phyloP scores from a whole-genome alignment of 2,113 vertebrate genomes.

The Hydropotes inermis region DNA sequence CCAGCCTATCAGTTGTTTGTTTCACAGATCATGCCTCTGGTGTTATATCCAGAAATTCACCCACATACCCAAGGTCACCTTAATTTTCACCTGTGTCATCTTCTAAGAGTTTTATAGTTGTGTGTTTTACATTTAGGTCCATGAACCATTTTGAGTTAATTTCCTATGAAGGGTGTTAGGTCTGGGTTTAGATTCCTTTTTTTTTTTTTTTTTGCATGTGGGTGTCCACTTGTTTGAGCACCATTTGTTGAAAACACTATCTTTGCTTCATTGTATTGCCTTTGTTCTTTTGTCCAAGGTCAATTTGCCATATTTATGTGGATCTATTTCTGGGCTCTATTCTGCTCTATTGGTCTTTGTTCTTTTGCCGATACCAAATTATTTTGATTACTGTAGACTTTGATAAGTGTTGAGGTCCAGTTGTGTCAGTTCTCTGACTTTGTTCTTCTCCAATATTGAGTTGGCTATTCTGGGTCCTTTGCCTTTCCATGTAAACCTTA shows the following conservation, averaged over 20 bases:
- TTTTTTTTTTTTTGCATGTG: neutral
- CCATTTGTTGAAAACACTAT: neutral
- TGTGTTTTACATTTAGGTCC: neutral
- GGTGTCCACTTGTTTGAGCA: neutral
- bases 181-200: neutral
- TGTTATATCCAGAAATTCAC: neutral
- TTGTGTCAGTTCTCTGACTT: neutral
- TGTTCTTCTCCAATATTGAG: neutral
- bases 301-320: neutral
- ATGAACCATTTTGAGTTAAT: neutral
- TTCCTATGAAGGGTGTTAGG: neutral
- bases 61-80: neutral
- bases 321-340: neutral
- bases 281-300: neutral
- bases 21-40: neutral
- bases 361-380: neutral
- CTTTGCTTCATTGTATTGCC: neutral
- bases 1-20: neutral
- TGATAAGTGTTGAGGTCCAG: neutral
- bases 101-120: neutral
- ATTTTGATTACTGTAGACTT: neutral
- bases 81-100: neutral
- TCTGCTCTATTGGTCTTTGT: neutral
- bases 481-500: neutral
- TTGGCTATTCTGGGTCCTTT: neutral